Evolutionary conservation across 2,113 vertebrate species (phyloP).

Genomic region (Loxodonta africana): DNA sequence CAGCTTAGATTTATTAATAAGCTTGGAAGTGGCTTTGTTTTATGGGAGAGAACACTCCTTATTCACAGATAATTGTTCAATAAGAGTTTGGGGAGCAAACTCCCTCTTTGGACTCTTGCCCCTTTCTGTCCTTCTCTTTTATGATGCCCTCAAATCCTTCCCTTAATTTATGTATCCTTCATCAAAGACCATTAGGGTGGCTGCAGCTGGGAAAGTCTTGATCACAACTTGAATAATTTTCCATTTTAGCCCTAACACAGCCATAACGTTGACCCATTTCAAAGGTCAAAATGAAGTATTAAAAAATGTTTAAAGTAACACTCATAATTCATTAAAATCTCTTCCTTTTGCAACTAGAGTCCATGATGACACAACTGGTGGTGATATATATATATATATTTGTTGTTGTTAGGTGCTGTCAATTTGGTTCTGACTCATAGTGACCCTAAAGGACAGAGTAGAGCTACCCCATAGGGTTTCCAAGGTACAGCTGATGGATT

Average conservation of each 20-base stretch:
- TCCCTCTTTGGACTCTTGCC: background rate
- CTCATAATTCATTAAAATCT: background rate
- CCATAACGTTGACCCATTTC: background rate
- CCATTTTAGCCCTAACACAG: background rate
- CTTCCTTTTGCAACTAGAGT: background rate
- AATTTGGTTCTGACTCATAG: too few relatives aligned
- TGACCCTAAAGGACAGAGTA: too few relatives aligned
- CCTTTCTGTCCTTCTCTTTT: background rate
- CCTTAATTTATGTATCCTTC: background rate
- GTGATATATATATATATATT: background rate
- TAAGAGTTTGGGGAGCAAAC: background rate
- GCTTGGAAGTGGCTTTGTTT: background rate
- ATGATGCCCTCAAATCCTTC: background rate
- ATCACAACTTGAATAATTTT: background rate
- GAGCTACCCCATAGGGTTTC: too few relatives aligned
- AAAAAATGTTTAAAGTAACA: constrained; percentile 26
- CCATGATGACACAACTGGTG: background rate
- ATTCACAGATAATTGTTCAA: background rate
- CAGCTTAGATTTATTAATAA: background rate
- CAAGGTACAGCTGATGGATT: too few relatives aligned
- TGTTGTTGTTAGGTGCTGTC: too few relatives aligned
- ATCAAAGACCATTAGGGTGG: background rate
- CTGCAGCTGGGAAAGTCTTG: background rate
- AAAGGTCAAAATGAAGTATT: background rate
- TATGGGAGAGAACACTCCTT: background rate